Conservation (phyloP, 2,888 invertebrate species). For the Elmis aenea region DNA sequence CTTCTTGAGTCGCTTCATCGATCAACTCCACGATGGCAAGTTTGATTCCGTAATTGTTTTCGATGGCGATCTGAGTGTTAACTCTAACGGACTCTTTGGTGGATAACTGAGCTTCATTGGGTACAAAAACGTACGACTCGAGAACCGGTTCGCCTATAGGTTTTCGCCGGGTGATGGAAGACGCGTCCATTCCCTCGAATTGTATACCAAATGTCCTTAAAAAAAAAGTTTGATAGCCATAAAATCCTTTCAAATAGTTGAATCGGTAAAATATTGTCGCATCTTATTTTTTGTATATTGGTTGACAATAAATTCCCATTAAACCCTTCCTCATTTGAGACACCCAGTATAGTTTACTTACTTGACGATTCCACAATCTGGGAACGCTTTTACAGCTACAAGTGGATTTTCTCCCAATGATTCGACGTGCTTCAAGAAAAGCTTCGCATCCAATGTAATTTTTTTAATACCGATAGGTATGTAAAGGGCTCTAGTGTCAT, state of each 20-base stretch:
- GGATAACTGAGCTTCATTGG: slow-evolving; percentile 47
- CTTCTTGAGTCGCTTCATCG: slow-evolving; percentile 31
- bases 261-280: too few relatives aligned
- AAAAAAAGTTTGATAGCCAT: too few relatives aligned
- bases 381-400: too few relatives aligned
- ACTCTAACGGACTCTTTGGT: slow-evolving; percentile 45
- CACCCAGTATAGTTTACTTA: too few relatives aligned
- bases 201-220: slow-evolving; percentile 69
- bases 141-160: slow-evolving; percentile 70
- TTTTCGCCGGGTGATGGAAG: slow-evolving; percentile 64
- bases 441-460: slow-evolving; percentile 19
- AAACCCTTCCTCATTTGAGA: too few relatives aligned
- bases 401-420: slow-evolving; percentile 29
- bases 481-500: slow-evolving; percentile 62
- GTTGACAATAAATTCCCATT: too few relatives aligned
- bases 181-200: slow-evolving; percentile 70
- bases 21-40: slow-evolving; percentile 51
- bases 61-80: too few relatives aligned
- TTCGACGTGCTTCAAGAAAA: slow-evolving; percentile 18
- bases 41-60: too few relatives aligned
- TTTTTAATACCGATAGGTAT: slow-evolving; percentile 54
- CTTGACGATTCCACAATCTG: slow-evolving; percentile 36
- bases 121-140: slow-evolving; percentile 69
- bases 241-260: too few relatives aligned
- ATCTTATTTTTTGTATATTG: too few relatives aligned